Base-by-base conservation (phyloP, 2,888 invertebrate genomes). In the Junonia oenone region DNA sequence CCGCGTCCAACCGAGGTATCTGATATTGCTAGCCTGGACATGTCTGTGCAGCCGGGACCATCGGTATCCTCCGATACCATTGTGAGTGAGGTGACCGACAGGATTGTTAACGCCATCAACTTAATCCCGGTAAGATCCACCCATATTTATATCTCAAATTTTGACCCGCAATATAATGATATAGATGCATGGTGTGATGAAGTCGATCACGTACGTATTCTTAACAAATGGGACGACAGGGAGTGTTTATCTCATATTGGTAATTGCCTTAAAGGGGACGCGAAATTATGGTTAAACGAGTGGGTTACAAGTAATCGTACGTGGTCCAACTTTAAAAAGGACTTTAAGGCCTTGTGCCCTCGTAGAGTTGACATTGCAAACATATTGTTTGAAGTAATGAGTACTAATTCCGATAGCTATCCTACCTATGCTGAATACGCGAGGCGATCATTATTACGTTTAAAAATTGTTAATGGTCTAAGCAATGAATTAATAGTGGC, bases 341-440 rank as follows among this genome's bases (percentile, higher is more conserved):
- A 46, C 11, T 46, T 46, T 29, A 46, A 46, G 13, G n/a, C 29
- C 8, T 29, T 46, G 3, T 46, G 46, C 13, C 46, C 46, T 1
- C 26, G 13, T 11, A 19, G 13, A 53, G 15, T 27, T 27, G 31
- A 46, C 15, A 55, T 0, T 65, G 46, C 46, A 5, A 27, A 27
- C 6, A 46, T 46, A 14, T 29, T 46, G 15, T 46, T 46, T 46
- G 29, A 46, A 29, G 46, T 46, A 14, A 46, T 46, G 46, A 29
- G 14, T 13, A 29, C 22, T 11, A 46, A 46, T 68, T 0, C 38
- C 17, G 61, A 63, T 17, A 61, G 54, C 6, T 68, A 60, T 27
- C 0, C 33, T 1, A 63, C 65, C 0, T 71, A 68, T 13, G 64
- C 68, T 0, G 68, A 69, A 19, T 71, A 71, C 26, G 71, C 66